Base-by-base conservation (phyloP, 2,113 vertebrate genomes). In the Misgurnus mizolepis region DNA sequence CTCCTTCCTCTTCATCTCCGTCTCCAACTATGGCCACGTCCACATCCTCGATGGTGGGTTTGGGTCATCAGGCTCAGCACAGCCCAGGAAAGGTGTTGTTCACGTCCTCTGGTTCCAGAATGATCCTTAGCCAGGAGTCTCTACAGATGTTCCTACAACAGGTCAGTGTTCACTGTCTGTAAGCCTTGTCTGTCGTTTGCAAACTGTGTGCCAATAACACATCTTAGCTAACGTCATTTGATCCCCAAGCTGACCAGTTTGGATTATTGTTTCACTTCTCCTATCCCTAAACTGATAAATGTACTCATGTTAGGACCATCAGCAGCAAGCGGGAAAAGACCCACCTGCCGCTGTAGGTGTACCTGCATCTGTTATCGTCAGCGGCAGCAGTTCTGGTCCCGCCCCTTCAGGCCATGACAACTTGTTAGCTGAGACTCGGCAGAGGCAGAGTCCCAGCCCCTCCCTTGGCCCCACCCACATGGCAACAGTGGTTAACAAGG, bases 101-200 rank as follows among this genome's bases (percentile, higher is more conserved):
- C 86, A 93, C 95, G n/a, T 95, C 94, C 80, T 89, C 93, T 8
- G 80, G 94, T 2, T 47, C 95, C 6, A 91, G 95, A 18, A 91
- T 95, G 78, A 93, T 96, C 87, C 87, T 98, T 81, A 95, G 91
- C 90, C 96, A 95, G 86, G 96, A 98, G 76, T 93, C 95, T 80
- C 91, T 97, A 81, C 96, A 97, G 86, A 95, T 98, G 95, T 96
- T 98, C 89, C 92, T 98, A 55, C 96, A 98, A 80, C 97, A 98
- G 97, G 96, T 94, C 91, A 91, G 91, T 89, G 58, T 77, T 41
- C 14, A 14, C 73, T 53, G 34, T 45, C 18, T 76, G 27, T 55
- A 27, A 61, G 4, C 27, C 62, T 47, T 7, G 56, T 76, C 43
- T 61, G 67, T 14, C 7, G 41, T 82, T 80, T 76, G 78, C 61